Base-by-base conservation (phyloP, 1,140 invertebrate species). In the Cyphomyrmex costatus region DNA sequence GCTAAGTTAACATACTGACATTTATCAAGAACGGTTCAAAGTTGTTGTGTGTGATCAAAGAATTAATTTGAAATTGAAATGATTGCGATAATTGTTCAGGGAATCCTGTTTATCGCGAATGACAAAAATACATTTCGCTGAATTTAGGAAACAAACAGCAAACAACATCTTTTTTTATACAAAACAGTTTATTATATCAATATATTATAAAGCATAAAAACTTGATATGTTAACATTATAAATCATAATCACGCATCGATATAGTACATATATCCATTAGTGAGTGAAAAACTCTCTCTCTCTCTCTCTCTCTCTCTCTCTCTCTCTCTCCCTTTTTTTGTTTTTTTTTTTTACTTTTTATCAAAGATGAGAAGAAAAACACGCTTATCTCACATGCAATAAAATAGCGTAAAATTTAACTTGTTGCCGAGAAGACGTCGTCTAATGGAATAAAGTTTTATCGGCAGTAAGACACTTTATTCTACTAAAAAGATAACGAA, bases 191-290 rank as follows among this genome's bases (percentile, higher is more conserved):
- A 36, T 66, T 66, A 24, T 58, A 33, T 58, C n/a, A 16, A 74
- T 83, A 74, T 74, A 49, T 49, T 84, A 76, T 76, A 76, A 61
- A 74, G 30, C 16, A 30, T 80, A 80, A 30, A 80, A 42, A 70
- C 0, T 42, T 80, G 46, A 80, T 19, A 80, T 24, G 16, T 68
- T 42, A 46, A 68, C 4, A 58, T n/a, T 21, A 66, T 56, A 56
- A 80, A 12, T 80, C 30, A 10, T 70, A 70, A 80, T 27, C 33
- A 80, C 21, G 30, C 21, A 56, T 80, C 30, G 2, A 3, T 68
- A 36, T 24, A 68, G 77, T 60, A 78, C 12, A 80, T 68, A 56
- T 53, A 36, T 68, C 10, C 8, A 49, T 68, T 66, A 53, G 4
- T 2, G 63, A 36, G 4, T 0, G 53, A 42, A 66, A 2, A 46